Evolutionary conservation across 2,113 vertebrate genomes (phyloP).

Genomic region (Tursiops truncatus): DNA sequence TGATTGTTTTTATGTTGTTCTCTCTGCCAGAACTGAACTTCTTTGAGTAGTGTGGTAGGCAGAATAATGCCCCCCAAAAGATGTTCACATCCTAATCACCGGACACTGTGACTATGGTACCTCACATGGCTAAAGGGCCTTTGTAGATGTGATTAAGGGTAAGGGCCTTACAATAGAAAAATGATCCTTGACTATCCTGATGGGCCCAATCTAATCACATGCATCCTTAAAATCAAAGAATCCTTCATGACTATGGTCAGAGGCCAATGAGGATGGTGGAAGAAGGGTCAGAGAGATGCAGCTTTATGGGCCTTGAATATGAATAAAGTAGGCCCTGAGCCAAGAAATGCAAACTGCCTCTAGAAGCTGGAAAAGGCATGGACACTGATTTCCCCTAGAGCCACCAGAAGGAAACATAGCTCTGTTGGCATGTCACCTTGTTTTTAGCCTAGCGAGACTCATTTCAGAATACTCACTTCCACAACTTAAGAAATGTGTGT

Average conservation of each 20-base stretch:
- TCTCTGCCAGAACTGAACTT: not conserved
- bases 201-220: not conserved
- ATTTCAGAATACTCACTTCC: not conserved
- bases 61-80: not conserved
- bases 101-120: not conserved
- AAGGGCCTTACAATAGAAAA: not conserved
- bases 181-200: not conserved
- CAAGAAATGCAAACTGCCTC: not conserved
- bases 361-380: not conserved
- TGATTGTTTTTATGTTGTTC: constrained; percentile 5
- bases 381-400: not conserved
- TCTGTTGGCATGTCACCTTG: not conserved
- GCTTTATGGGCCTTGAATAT: not conserved
- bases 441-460: not conserved
- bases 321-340: not conserved
- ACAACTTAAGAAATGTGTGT: not conserved
- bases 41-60: not conserved
- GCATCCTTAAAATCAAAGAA: not conserved
- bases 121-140: not conserved
- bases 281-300: not conserved
- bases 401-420: not conserved
- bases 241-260: not conserved
- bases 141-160: not conserved
- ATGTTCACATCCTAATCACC: not conserved
- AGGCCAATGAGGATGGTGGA: not conserved